Evolutionary conservation across 1,140 invertebrate genomes (phyloP), one percentile per base, ranked within the genome.

Genomic region (Druon quercuslanigerum): DNA sequence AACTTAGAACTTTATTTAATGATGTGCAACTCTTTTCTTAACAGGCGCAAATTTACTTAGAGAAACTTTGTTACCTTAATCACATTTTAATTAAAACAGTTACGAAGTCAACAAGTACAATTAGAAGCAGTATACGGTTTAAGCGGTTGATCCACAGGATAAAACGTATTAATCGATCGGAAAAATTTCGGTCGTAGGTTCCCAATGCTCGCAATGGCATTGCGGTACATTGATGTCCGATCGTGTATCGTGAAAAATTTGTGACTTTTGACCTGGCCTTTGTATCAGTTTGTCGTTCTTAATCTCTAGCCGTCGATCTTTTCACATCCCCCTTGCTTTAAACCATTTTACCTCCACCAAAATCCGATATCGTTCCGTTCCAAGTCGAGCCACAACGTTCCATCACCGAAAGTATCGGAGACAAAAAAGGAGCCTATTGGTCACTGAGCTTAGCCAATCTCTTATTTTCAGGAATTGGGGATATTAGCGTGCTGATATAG

Each of bases 121-220:
- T 46, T 11, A 46, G 40, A 46, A 11, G 7, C 6, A 46, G 9
- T 6, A 33, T 46, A 14, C 25, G 40, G 33, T 40, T 66, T 33
- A 40, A 66, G 25, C 20, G 25, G 25, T 66, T 20, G 25, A 66
- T 66, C 16, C 12, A 16, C 40, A 16, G 20, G 33, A 66, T 66
- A 40, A 66, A 66, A 66, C 12, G 33, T 14, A 66, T 66, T 66
- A 40, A 66, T 66, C 19, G 57, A 14, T 66, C 13, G 19, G 40
- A 25, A 66, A 66, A 66, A 66, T 33, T 66, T 1, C 6, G 16
- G 25, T 40, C 14, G 20, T 66, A 33, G 16, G 19, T 66, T 40
- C 16, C 20, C 33, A 8, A 14, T 66, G 25, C 25, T 33, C 13
- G 9, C 57, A 13, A 66, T 33, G 40, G 4, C 57, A 66, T 33